These are phyloP conservation scores for Clistopyga incitator DNA, from an alignment of 2,888 invertebrate species.

Conservation along the genomic window DNA sequence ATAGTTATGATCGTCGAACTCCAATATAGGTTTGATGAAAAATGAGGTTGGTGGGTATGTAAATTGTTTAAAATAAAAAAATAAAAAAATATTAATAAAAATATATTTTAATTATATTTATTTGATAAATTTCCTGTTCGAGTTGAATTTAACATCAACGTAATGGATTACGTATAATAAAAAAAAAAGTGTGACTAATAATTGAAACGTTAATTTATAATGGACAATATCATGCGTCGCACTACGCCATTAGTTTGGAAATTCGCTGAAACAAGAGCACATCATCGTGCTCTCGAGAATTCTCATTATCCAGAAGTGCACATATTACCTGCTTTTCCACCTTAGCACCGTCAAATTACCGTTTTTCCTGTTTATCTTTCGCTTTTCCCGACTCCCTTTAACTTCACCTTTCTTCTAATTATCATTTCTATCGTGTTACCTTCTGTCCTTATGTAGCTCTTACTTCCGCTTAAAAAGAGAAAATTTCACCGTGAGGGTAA, in stretches of 20 bases:
- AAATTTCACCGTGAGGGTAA: constrained; percentile 36
- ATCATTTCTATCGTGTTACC: constrained; percentile 37
- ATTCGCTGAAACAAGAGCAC: constrained; percentile 19
- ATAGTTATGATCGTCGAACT: too few species aligned
- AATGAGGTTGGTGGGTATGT: too few species aligned
- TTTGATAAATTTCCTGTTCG: too few species aligned
- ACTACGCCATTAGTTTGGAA: constrained; percentile 11
- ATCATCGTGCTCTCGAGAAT: constrained; percentile 1
- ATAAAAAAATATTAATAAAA: too few species aligned
- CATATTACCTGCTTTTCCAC: constrained; percentile 5
- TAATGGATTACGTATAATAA: too few species aligned
- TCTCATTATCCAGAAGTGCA: constrained; percentile 31
- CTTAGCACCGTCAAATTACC: constrained; percentile 35
- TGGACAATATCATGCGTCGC: neutral
- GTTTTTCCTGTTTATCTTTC: neutral
- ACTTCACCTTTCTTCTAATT: constrained; percentile 51
- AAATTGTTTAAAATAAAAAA: too few species aligned
- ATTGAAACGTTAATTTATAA: too few species aligned
- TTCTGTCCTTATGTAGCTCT: neutral
- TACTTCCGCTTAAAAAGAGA: constrained; percentile 22
- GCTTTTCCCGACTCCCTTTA: neutral
- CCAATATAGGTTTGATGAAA: too few species aligned
- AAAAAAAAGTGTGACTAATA: too few species aligned
- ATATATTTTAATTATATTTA: too few species aligned
- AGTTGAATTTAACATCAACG: too few species aligned